Base-by-base conservation (phyloP, 2,797 vertebrate genomes). In the Peromyscus aztecus region DNA sequence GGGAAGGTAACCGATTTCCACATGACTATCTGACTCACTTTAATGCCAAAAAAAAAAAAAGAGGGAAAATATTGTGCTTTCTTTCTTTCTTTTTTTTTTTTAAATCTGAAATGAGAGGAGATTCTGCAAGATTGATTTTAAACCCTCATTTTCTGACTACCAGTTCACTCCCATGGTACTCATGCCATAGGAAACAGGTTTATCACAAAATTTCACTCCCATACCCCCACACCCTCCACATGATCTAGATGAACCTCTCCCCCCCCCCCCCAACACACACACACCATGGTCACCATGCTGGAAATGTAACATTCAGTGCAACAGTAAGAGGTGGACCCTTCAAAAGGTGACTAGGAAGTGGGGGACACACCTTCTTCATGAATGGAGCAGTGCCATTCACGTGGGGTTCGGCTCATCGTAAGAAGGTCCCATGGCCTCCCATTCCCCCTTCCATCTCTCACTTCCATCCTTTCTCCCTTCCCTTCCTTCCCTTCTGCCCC, bases 51-150 rank as follows among this genome's bases (percentile, higher is more conserved):
- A 75, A 63, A 91, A 65, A 78, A 75, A 63, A 55, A 4, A 3
- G 40, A 34, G 37, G 8, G 17, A 46, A 80, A 37, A 40, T 76
- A 8, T 75, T 88, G 73, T 4, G 29, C 49, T 49, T 52, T 52
- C 49, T 14, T 52, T 52, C 49, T 14, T 52, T 49, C 11, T 49
- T 52, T 14, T 52, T 52, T 4, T 37, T 27, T 49, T 89, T 87
- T 43, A 4, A 46, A 67, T 90, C 23, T 92, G 89, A 52, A 67
- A 46, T 43, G 63, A 71, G 43, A 90, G 34, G 11, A 59, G n/a
- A 37, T 94, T 83, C 81, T 73, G 69, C 67, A 65, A 55, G 46
- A 46, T 19, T 29, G n/a, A 43, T 85, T 95, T 90, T 89, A 92
- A 95, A 40, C 13, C 17, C 78, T 63, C 21, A 63, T 91, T 94